Conservation (phyloP, 2,888 invertebrate species). For the Anarsia innoxiella region DNA sequence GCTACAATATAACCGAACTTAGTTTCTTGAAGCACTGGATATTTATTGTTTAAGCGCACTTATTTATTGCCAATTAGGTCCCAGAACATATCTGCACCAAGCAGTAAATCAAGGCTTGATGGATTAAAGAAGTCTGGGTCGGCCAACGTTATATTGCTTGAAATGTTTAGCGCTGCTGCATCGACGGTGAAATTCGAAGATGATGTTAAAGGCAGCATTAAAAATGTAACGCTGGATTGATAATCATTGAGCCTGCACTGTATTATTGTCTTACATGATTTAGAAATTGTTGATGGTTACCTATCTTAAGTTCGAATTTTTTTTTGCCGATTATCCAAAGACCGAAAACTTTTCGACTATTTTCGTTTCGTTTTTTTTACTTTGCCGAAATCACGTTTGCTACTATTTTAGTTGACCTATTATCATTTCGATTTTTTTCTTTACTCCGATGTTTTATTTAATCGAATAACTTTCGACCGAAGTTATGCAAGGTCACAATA, state of each 20-base stretch:
- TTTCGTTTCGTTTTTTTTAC: too few relatives aligned
- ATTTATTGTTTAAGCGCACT: background rate
- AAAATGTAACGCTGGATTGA: background rate
- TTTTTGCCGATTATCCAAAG: too few relatives aligned
- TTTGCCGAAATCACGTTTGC: too few relatives aligned
- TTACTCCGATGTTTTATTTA: too few relatives aligned
- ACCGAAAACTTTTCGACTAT: too few relatives aligned
- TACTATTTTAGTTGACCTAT: too few relatives aligned
- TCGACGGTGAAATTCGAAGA: background rate
- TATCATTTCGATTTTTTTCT: too few relatives aligned
- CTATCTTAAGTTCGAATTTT: too few relatives aligned
- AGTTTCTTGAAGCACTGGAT: constrained; percentile 9
- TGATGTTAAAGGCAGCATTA: background rate
- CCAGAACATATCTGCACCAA: constrained; percentile 6
- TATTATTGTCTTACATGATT: background rate
- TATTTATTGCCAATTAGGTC: background rate
- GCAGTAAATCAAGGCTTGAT: background rate
- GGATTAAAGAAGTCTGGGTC: constrained; percentile 5
- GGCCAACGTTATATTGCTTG: background rate
- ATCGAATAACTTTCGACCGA: too few relatives aligned
- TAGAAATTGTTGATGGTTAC: background rate
- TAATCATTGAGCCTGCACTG: background rate
- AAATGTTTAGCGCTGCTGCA: constrained; percentile 2
- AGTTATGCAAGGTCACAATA: too few relatives aligned
- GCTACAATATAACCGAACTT: constrained; percentile 14